A percentile compares a stretch with the other conserved stretches of the same genome.
Evolutionary conservation across 2,797 vertebrate species (phyloP).

Genomic region (Megalops cyprinoides): DNA sequence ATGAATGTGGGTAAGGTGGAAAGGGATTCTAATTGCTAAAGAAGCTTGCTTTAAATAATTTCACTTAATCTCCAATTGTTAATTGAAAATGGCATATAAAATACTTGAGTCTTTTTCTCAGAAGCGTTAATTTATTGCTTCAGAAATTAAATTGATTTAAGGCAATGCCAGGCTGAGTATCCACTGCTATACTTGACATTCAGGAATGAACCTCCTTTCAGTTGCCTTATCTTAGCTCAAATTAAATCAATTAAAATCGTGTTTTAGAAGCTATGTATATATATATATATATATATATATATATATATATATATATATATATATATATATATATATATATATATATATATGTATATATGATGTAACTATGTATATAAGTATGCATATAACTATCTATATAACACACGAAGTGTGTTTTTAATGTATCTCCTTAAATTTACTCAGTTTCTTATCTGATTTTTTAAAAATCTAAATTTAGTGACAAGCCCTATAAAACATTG

Average conservation of each 20-base stretch:
- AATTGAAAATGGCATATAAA: not conserved
- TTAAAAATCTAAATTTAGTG: too few species aligned
- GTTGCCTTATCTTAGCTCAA: not conserved
- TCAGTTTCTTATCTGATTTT: too few species aligned
- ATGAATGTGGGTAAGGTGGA: not conserved
- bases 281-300: too few species aligned
- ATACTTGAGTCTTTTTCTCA: not conserved
- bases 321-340: too few species aligned
- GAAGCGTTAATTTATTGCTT: not conserved
- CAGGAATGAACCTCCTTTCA: not conserved
- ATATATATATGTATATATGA: too few species aligned
- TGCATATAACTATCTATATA: too few species aligned
- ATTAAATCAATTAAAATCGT: not conserved
- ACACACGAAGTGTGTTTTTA: too few species aligned
- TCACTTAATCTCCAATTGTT: not conserved
- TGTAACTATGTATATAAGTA: too few species aligned
- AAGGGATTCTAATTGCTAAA: not conserved
- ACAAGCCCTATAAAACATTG: too few species aligned
- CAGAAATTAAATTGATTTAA: constrained; percentile 10
- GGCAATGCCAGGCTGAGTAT: not conserved
- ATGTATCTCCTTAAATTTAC: too few species aligned
- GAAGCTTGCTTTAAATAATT: not conserved
- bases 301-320: too few species aligned
- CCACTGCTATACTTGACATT: not conserved
- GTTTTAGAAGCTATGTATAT: not conserved